Conservation (phyloP, 2,797 vertebrate genomes). For the Acanthurus leucopareius region DNA sequence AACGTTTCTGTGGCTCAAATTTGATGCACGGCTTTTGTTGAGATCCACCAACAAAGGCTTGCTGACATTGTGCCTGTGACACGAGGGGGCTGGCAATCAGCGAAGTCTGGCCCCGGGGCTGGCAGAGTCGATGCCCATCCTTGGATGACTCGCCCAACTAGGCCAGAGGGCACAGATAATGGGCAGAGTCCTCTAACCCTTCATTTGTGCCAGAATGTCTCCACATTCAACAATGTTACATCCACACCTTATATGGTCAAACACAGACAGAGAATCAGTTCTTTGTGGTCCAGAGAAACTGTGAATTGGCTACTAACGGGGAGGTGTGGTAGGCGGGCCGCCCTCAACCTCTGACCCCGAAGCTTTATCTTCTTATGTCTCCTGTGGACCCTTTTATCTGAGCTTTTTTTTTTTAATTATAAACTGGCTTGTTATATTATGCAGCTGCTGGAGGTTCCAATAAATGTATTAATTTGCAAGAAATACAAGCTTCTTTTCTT, state of each 20-base stretch:
- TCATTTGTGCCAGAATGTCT: conserved; percentile 75
- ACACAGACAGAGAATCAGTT: conserved; percentile 31
- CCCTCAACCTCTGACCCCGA: conserved; percentile 62
- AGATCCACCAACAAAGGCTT: conserved; percentile 33
- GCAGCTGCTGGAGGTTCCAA: not conserved
- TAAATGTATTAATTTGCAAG: not conserved
- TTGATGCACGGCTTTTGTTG: not conserved
- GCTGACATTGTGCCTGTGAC: conserved; percentile 56
- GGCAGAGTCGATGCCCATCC: conserved; percentile 67
- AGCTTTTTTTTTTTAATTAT: not conserved
- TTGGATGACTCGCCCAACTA: conserved; percentile 75
- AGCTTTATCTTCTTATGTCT: conserved; percentile 21
- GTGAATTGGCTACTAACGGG: conserved; percentile 59
- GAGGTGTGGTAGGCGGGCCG: conserved; percentile 17
- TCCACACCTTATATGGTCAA: conserved; percentile 66
- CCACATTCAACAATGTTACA: conserved; percentile 56
- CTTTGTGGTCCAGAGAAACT: conserved; percentile 53
- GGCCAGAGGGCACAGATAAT: conserved; percentile 79
- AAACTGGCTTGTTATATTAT: conserved; percentile 15
- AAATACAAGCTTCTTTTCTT: not conserved
- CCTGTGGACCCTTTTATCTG: conserved; percentile 13
- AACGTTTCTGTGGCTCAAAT: not conserved
- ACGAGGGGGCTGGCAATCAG: conserved; percentile 71
- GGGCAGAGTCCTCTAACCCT: conserved; percentile 78
- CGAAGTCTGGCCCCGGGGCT: conserved; percentile 60